phyloP scores from a whole-genome alignment of 1,140 invertebrate species.

The Gryon sp. region DNA sequence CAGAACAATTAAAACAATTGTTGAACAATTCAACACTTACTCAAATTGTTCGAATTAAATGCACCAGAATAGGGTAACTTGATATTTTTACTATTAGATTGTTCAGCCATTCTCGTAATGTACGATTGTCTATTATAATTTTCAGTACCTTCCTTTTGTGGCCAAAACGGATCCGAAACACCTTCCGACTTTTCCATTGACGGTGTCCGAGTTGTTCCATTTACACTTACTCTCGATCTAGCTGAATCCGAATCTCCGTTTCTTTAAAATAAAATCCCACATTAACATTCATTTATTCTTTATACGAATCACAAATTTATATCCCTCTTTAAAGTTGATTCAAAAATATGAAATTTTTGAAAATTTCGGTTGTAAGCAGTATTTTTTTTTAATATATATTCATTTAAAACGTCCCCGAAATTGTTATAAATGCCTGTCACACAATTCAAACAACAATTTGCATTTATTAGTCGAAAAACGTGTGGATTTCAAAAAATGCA shows the following conservation, averaged over 20 bases:
- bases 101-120: constrained; percentile 81
- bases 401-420: too few relatives aligned
- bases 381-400: too few relatives aligned
- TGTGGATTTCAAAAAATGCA: too few relatives aligned
- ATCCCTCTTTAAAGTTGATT: too few relatives aligned
- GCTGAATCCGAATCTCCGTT: constrained; percentile 68
- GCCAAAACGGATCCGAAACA: constrained; percentile 69
- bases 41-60: constrained; percentile 69
- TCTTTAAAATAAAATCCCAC: constrained; percentile 58
- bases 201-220: constrained; percentile 31
- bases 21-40: constrained; percentile 47
- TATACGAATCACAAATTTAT: too few relatives aligned
- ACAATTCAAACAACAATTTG: too few relatives aligned
- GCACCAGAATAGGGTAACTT: constrained; percentile 75
- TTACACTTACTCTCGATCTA: constrained; percentile 62
- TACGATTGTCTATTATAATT: constrained; percentile 81
- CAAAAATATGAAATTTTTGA: too few relatives aligned
- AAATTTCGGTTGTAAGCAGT: too few relatives aligned
- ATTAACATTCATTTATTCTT: neutral
- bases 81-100: constrained; percentile 68
- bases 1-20: constrained; percentile 5
- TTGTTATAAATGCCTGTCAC: too few relatives aligned
- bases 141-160: constrained; percentile 68
- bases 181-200: constrained; percentile 67
- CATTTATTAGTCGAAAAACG: too few relatives aligned